A percentile compares a stretch with the other conserved stretches of the same genome.
These are phyloP conservation scores for Poecilus cupreus DNA, from an alignment of 2,888 invertebrate species.

Conservation along the genomic window DNA sequence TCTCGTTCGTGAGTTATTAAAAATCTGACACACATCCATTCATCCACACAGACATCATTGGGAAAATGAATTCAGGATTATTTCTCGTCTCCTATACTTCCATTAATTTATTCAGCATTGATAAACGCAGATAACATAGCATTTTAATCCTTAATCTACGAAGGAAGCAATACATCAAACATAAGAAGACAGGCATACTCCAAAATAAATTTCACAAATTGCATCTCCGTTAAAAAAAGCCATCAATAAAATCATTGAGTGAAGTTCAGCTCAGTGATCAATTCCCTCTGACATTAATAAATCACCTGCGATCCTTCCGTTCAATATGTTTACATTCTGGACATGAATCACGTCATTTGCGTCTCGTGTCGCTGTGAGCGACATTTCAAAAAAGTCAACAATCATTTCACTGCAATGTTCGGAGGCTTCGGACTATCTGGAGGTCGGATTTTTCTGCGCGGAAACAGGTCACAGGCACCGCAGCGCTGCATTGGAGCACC, in stretches of 20 bases:
- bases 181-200: too few species aligned
- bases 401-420: not conserved
- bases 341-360: conserved; percentile 40
- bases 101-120: too few species aligned
- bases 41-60: too few species aligned
- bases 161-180: too few species aligned
- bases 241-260: conserved; percentile 1
- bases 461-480: conserved; percentile 59
- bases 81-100: too few species aligned
- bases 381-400: conserved; percentile 17
- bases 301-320: conserved; percentile 27
- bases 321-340: conserved; percentile 26
- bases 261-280: not conserved
- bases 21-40: too few species aligned
- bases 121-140: too few species aligned
- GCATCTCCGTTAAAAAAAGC: not conserved
- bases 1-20: too few species aligned
- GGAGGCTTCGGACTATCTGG: too few species aligned
- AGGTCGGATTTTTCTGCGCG: conserved; percentile 12
- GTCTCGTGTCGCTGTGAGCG: conserved; percentile 16
- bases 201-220: conserved; percentile 3
- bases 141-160: too few species aligned
- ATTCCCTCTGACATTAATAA: conserved; percentile 16
- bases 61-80: too few species aligned
- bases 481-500: conserved; percentile 43